These are phyloP conservation scores for Lucilia cuprina DNA, from an alignment of 1,140 invertebrate genomes.

Conservation along the genomic window DNA sequence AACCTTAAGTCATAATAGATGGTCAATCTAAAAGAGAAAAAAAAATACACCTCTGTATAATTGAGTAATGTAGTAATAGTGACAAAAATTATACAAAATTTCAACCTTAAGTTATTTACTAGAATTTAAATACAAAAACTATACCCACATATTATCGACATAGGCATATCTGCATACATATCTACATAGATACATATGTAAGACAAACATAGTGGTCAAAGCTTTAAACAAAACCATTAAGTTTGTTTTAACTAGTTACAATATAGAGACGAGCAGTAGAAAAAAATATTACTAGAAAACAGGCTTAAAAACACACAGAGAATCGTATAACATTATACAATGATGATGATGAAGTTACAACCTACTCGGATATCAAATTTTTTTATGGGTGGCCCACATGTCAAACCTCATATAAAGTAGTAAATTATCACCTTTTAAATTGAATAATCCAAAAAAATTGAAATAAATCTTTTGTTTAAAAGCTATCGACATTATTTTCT, in stretches of 20 bases:
- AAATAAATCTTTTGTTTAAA: constrained; percentile 63
- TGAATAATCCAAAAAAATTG: constrained; percentile 64
- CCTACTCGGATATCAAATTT: constrained; percentile 48
- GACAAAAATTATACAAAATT: no score
- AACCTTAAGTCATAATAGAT: constrained; percentile 8
- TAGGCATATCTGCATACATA: no score
- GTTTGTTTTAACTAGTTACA: not conserved
- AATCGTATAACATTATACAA: not conserved
- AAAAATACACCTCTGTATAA: not conserved
- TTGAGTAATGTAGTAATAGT: no score
- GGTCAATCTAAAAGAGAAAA: not conserved
- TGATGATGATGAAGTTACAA: constrained; percentile 18
- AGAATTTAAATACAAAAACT: no score
- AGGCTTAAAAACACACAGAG: not conserved
- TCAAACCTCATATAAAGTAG: constrained; percentile 62
- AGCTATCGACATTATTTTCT: constrained; percentile 62
- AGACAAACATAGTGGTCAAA: no score
- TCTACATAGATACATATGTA: no score
- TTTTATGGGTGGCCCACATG: constrained; percentile 63
- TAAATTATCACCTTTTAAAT: constrained; percentile 64
- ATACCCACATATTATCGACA: no score
- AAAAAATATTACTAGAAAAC: not conserved
- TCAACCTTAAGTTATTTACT: no score
- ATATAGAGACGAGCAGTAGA: not conserved
- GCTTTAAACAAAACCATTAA: no score